Evolutionary conservation across 2,888 invertebrate species (phyloP), one percentile per base, ranked within the genome.

Genomic region (Microplitis deprimator): DNA sequence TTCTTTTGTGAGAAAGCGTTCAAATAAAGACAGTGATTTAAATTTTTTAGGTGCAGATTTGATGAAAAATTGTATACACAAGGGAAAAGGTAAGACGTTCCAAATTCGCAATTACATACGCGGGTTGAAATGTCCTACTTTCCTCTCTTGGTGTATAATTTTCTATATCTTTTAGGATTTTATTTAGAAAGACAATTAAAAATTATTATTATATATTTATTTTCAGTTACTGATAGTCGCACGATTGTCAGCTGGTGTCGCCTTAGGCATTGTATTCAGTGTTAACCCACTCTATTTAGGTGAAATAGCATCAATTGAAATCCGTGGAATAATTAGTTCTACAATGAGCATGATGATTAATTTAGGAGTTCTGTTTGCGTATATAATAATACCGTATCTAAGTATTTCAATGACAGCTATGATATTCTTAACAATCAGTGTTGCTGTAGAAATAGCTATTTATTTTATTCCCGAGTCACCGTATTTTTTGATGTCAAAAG

Each of bases 321-420:
- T 79, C 0, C 91, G 94, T 75, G 93, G 93, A n/a, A 92, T 93
- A 38, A 91, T 92, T 81, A 92, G 92, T 82, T 92, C 93, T 20
- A 89, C 93, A 80, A 91, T 91, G 89, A 91, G 91, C 83, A 92
- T 93, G 88, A 91, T 92, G 86, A 90, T 90, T 84, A 87, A 86
- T 70, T 59, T 83, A 39, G 89, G 89, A 7, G 83, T 86, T n/a
- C 80, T 89, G 5, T 72, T 83, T 41, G 81, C 85, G 5, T 88
- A 84, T 82, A 75, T 82, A 0, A 69, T 87, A 0, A 85, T 84
- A 0, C 87, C 87, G 5, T 82, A 83, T 5, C 79, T 87, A 3
- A 84, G 84, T 7, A 84, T 88, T 67, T 60, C 77, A 8, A 38
- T 38, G 6, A 80, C 83, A 41, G 85, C 86, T 0, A 79, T 80